phyloP scores from a whole-genome alignment of 1,140 invertebrate species.

The Polypedilum pembai region DNA sequence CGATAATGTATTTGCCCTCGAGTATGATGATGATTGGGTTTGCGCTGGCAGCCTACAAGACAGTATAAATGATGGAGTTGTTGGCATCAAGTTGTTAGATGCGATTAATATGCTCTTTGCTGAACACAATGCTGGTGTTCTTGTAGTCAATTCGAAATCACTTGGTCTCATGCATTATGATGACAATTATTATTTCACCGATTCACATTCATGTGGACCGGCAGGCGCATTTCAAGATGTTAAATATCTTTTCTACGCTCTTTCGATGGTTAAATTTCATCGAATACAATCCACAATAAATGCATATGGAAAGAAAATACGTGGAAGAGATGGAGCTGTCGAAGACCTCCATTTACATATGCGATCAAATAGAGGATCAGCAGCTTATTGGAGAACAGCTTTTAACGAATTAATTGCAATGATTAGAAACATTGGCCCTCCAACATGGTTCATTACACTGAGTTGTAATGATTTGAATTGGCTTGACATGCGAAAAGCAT shows the following conservation, averaged over 20 bases:
- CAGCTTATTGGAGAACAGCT: conserved; percentile 37
- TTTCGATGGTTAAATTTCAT: conserved; percentile 41
- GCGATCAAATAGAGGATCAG: conserved; percentile 37
- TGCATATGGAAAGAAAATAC: conserved; percentile 33
- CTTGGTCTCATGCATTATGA: conserved; percentile 31
- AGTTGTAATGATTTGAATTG: conserved; percentile 41
- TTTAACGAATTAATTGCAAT: conserved; percentile 37
- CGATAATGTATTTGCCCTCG: conserved; percentile 32
- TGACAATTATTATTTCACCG: conserved; percentile 34
- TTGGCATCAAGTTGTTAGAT: neutral
- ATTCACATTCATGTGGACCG: conserved; percentile 35
- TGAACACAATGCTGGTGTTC: conserved; percentile 32
- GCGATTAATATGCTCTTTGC: neutral
- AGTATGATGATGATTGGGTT: conserved; percentile 33
- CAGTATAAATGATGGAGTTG: neutral
- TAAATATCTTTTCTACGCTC: conserved; percentile 43
- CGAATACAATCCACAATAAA: conserved; percentile 36
- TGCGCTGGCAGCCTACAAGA: conserved; percentile 31
- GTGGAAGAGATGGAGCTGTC: conserved; percentile 32
- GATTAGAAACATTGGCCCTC: conserved; percentile 37
- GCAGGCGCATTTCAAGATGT: conserved; percentile 31
- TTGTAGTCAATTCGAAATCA: conserved; percentile 31
- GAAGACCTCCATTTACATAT: conserved; percentile 34
- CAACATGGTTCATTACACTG: conserved; percentile 41
- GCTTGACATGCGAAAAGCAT: conserved; percentile 37